A percentile compares a stretch with the other conserved stretches of the same genome.
Conservation (phyloP, 2,113 vertebrate genomes). For the Lepisosteus oculatus region DNA sequence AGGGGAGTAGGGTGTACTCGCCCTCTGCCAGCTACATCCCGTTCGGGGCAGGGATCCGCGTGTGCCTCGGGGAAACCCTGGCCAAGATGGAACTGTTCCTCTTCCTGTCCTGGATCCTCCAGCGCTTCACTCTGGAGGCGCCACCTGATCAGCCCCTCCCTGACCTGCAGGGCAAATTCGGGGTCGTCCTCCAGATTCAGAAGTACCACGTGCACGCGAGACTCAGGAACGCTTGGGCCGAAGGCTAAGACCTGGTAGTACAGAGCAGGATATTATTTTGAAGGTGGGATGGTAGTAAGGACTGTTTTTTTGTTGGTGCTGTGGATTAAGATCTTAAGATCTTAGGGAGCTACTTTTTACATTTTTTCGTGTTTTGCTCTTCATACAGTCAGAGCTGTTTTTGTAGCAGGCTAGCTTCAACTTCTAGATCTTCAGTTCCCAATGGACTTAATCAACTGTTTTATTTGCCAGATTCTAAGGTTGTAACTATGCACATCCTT, state of each 20-base stretch:
- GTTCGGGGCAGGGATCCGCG: constrained; percentile 82
- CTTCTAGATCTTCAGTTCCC: too few relatives aligned
- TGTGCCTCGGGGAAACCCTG: constrained; percentile 85
- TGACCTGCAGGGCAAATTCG: constrained; percentile 75
- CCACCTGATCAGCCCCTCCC: constrained; percentile 70
- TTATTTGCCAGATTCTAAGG: too few relatives aligned
- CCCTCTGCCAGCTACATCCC: constrained; percentile 84
- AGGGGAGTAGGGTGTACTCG: constrained; percentile 58
- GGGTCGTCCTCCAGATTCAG: constrained; percentile 78
- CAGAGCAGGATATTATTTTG: background rate
- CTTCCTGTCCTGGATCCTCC: constrained; percentile 81
- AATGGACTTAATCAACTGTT: too few relatives aligned
- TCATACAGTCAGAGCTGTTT: background rate
- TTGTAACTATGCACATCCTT: too few relatives aligned
- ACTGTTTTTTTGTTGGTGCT: background rate
- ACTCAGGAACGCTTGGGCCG: constrained; percentile 68
- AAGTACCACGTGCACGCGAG: constrained; percentile 73
- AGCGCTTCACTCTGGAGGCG: constrained; percentile 78
- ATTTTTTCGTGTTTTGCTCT: background rate
- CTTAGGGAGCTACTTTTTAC: background rate
- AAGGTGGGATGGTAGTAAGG: background rate
- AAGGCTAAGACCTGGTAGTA: constrained; percentile 3
- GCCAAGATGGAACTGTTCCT: constrained; percentile 95
- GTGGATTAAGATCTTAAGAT: background rate
- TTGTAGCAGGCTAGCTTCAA: too few relatives aligned